phyloP scores from a whole-genome alignment of 2,888 invertebrate genomes.

The Macrophya alboannulata region DNA sequence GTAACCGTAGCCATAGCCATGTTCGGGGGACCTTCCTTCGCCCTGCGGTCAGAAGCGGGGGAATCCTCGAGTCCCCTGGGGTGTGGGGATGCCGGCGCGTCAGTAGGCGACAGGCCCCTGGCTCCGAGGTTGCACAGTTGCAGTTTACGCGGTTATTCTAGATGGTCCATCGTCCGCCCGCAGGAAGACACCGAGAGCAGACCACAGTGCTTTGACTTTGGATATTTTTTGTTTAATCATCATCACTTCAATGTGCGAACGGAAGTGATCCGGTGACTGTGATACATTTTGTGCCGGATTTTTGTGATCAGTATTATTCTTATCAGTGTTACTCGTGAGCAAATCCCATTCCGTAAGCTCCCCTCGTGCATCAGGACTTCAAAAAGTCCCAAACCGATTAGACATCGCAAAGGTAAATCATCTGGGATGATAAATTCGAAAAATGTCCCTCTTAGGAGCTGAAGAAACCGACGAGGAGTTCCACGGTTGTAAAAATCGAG shows the following conservation, averaged over 20 bases:
- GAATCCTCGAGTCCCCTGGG: constrained; percentile 62
- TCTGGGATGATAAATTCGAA: background rate
- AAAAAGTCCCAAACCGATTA: background rate
- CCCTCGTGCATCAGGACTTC: background rate
- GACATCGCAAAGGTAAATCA: background rate
- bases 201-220: constrained; percentile 11
- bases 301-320: constrained; percentile 4
- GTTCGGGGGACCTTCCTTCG: constrained; percentile 40
- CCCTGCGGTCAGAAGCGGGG: constrained; percentile 49
- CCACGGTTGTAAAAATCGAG: background rate
- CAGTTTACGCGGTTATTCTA: constrained; percentile 26
- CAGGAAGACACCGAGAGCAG: background rate
- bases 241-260: background rate
- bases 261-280: constrained; percentile 25
- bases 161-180: constrained; percentile 24
- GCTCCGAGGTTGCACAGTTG: constrained; percentile 68
- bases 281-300: constrained; percentile 8
- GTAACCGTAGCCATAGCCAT: constrained; percentile 45
- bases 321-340: constrained; percentile 19
- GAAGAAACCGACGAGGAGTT: background rate
- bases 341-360: background rate
- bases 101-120: constrained; percentile 74
- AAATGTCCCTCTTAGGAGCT: background rate
- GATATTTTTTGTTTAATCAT: background rate
- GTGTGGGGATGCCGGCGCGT: constrained; percentile 71